Evolutionary conservation across 2,113 vertebrate genomes (phyloP).

Genomic region (Petrocephalus zakoni): DNA sequence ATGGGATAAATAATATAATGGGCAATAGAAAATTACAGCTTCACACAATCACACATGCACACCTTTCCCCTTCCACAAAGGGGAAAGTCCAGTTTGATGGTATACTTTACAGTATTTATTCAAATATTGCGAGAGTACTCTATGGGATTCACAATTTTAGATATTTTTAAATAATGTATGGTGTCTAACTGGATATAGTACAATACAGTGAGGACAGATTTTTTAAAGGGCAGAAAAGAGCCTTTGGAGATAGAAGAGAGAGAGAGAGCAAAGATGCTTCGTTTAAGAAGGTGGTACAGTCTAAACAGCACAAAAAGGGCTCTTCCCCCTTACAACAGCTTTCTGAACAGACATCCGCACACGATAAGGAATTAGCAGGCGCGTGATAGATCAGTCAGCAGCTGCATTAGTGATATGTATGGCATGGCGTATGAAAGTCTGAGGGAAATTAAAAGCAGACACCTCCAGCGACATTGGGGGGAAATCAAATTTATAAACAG

Average conservation of each 20-base stretch:
- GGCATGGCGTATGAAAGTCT: not conserved
- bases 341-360: not conserved
- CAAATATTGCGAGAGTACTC: not conserved
- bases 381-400: not conserved
- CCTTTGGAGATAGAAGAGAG: not conserved
- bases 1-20: not conserved
- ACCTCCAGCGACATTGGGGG: too few species aligned
- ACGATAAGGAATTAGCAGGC: not conserved
- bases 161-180: not conserved
- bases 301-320: not conserved
- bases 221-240: not conserved
- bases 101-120: not conserved
- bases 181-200: not conserved
- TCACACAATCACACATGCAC: not conserved
- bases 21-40: not conserved
- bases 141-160: not conserved
- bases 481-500: not conserved
- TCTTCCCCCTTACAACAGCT: not conserved
- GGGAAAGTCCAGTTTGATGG: not conserved
- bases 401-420: not conserved
- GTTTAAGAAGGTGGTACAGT: not conserved
- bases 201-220: not conserved
- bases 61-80: not conserved
- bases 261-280: not conserved
- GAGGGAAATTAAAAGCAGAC: not conserved